Evolutionary conservation across 2,113 vertebrate species (phyloP).

Genomic region (Hemichromis elongatus): DNA sequence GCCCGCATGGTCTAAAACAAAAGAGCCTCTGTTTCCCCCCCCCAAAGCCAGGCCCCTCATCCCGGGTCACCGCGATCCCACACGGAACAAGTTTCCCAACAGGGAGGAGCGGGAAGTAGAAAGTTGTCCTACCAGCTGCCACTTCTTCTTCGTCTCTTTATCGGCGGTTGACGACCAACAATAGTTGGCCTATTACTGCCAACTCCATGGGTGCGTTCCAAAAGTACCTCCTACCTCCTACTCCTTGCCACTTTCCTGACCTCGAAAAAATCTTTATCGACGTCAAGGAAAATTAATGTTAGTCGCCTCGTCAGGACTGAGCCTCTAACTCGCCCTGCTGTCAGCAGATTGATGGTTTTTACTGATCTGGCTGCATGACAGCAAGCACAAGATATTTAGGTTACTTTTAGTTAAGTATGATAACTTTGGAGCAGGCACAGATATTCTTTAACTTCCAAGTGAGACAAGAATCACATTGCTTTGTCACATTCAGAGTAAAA

Average conservation of each 20-base stretch:
- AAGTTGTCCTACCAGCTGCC: not conserved
- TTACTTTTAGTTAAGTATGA: not conserved
- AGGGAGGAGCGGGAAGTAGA: not conserved
- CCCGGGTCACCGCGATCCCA: no score
- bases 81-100: not conserved
- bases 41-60: no score
- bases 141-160: not conserved
- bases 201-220: not conserved
- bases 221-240: not conserved
- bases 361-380: not conserved
- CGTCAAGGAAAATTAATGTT: not conserved
- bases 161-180: not conserved
- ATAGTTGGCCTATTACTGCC: not conserved
- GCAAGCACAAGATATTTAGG: not conserved
- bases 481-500: not conserved
- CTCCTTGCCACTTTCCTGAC: not conserved
- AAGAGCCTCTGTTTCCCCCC: not conserved
- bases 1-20: constrained; percentile 2
- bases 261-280: not conserved
- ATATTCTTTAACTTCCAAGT: not conserved
- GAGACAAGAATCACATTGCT: not conserved
- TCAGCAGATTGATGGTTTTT: not conserved
- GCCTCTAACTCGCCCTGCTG: not conserved
- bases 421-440: not conserved
- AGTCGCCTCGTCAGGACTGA: not conserved